Percentiles rank a stretch among this genome's conserved stretches.
These are phyloP conservation scores for Anthonomus grandis DNA, from an alignment of 1,140 invertebrate genomes.

Conservation along the genomic window DNA sequence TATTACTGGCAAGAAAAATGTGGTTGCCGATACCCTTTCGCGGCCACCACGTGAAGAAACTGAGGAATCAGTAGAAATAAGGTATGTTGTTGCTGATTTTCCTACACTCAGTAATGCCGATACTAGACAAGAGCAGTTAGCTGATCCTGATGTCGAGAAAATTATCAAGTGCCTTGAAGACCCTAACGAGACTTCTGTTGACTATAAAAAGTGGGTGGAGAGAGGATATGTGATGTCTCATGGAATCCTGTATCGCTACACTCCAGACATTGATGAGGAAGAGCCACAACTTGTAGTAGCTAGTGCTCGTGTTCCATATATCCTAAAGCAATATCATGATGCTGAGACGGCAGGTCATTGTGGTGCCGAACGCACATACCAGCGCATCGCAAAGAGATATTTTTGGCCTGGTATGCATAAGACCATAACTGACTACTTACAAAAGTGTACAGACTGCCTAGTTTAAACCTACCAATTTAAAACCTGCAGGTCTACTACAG, in stretches of 20 bases:
- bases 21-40: constrained; percentile 24
- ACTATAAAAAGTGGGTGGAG: constrained; percentile 15
- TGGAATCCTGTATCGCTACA: constrained; percentile 37
- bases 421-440: background rate
- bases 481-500: constrained; percentile 39
- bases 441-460: constrained; percentile 14
- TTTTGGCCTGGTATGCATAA: constrained; percentile 3
- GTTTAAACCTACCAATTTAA: constrained; percentile 18
- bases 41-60: background rate
- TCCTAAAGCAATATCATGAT: constrained; percentile 33
- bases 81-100: background rate
- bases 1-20: constrained; percentile 19
- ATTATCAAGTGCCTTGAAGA: constrained; percentile 11
- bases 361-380: constrained; percentile 24
- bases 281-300: constrained; percentile 35
- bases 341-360: constrained; percentile 33
- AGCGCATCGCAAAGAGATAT: constrained; percentile 6
- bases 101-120: background rate
- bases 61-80: background rate
- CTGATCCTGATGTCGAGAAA: constrained; percentile 9
- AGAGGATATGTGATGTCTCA: constrained; percentile 32
- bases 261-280: constrained; percentile 34
- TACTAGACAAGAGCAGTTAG: constrained; percentile 18
- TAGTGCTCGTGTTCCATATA: constrained; percentile 11
- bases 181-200: background rate